A percentile compares a stretch with the other conserved stretches of the same genome.
Conservation (phyloP, 2,797 vertebrate species). For the Acanthiza pusilla region DNA sequence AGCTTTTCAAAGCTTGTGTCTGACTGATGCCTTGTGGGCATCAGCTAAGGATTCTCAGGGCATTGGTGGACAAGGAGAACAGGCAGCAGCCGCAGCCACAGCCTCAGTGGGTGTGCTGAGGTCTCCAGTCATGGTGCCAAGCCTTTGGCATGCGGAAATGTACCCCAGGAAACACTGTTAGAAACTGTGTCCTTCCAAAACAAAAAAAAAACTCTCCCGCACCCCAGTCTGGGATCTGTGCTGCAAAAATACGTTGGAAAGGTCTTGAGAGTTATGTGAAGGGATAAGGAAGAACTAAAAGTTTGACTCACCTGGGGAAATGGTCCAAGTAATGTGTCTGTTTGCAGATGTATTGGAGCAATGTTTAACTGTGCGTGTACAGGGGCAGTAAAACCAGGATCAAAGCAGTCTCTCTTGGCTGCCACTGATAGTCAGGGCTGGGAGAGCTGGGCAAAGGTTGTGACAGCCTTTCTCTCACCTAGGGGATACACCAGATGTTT, state of each 20-base stretch:
- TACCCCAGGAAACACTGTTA: neutral
- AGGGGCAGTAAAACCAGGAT: neutral
- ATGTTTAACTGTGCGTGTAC: neutral
- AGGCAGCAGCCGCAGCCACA: neutral
- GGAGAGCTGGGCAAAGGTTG: neutral
- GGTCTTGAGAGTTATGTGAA: neutral
- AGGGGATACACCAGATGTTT: neutral
- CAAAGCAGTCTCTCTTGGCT: neutral
- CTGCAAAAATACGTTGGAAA: neutral
- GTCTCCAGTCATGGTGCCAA: neutral
- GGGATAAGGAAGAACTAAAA: neutral
- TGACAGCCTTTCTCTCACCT: neutral
- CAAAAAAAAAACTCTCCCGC: neutral
- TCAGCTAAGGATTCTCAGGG: neutral
- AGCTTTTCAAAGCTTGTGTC: neutral
- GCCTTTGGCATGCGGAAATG: neutral
- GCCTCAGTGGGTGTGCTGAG: neutral
- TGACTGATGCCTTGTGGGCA: neutral
- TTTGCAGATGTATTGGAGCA: neutral
- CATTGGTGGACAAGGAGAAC: neutral
- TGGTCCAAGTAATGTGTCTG: neutral
- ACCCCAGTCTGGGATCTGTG: neutral
- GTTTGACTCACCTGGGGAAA: neutral
- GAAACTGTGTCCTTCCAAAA: neutral
- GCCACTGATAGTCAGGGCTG: neutral